phyloP scores from a whole-genome alignment of 2,797 vertebrate genomes.

The Sebastes taczanowskii region DNA sequence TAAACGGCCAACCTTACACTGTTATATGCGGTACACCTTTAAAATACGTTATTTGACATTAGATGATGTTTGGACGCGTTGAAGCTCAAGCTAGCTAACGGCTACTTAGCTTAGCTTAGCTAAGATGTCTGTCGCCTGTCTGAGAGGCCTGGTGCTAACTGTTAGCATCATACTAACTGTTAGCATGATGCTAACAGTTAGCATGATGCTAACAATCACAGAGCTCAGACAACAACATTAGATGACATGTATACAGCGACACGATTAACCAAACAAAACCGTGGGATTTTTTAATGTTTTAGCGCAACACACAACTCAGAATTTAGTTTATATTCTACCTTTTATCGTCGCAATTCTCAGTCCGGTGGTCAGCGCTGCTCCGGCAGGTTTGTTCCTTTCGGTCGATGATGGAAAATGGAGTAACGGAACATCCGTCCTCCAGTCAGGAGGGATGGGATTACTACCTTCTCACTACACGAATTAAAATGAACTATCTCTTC shows the following conservation, averaged over 20 bases:
- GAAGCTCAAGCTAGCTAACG: not conserved
- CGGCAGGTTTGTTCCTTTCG: not conserved
- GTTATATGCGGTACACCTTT: rapidly evolving
- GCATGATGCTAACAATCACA: not conserved
- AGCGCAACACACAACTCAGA: rapidly evolving
- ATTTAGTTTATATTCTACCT: constrained; percentile 15
- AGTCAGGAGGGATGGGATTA: constrained; percentile 20
- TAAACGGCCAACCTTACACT: rapidly evolving
- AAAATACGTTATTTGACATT: not conserved
- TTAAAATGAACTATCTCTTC: rapidly evolving
- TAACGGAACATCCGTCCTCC: constrained; percentile 20
- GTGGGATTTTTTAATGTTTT: rapidly evolving
- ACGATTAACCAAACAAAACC: rapidly evolving
- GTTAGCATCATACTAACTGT: not conserved
- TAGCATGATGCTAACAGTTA: too few species aligned
- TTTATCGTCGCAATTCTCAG: not conserved
- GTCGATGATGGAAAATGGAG: constrained; percentile 74
- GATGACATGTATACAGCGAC: rapidly evolving
- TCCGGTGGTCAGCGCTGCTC: not conserved
- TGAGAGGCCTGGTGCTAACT: constrained; percentile 46
- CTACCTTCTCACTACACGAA: not conserved
- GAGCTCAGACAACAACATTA: not conserved
- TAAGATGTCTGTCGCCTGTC: constrained; percentile 72
- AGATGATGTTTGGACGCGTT: not conserved
- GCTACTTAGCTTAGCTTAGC: not conserved